Percentiles rank a stretch among this genome's conserved stretches.
Evolutionary conservation across 2,113 vertebrate genomes (phyloP).

Genomic region (Xiphias gladius): DNA sequence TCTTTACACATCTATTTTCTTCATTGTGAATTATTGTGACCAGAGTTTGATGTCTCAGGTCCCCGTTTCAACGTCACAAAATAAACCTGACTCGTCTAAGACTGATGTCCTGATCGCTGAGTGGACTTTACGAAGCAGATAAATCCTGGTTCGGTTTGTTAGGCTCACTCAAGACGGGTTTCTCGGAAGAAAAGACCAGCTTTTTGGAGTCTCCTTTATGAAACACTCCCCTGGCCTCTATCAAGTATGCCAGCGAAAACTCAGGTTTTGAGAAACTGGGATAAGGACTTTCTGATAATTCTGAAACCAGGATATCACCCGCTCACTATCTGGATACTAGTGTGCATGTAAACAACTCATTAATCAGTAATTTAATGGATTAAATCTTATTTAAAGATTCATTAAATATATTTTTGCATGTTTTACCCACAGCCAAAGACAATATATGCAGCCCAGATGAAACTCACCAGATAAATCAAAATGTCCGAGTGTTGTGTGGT

Average conservation of each 20-base stretch:
- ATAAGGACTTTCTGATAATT: neutral
- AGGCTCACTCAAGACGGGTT: too few species aligned
- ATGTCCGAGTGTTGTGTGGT: slow-evolving; percentile 73
- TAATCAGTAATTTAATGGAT: neutral
- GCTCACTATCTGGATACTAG: neutral
- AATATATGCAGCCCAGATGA: neutral
- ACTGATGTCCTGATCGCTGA: neutral
- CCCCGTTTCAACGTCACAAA: neutral
- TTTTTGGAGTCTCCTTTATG: too few species aligned
- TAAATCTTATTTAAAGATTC: neutral
- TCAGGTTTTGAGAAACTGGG: neutral
- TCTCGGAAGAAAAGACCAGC: too few species aligned
- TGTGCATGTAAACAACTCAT: neutral
- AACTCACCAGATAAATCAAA: slow-evolving; percentile 70
- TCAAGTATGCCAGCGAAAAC: neutral
- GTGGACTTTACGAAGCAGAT: neutral
- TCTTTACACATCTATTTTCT: neutral
- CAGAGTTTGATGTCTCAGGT: neutral
- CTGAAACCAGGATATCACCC: neutral
- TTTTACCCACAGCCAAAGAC: neutral
- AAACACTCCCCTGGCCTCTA: neutral
- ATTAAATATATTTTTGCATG: neutral
- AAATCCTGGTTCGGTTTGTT: neutral
- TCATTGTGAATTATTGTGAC: neutral
- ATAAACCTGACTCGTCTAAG: neutral